Evolutionary conservation across 2,888 invertebrate species (phyloP).

Genomic region (Digitonthophagus gazella): DNA sequence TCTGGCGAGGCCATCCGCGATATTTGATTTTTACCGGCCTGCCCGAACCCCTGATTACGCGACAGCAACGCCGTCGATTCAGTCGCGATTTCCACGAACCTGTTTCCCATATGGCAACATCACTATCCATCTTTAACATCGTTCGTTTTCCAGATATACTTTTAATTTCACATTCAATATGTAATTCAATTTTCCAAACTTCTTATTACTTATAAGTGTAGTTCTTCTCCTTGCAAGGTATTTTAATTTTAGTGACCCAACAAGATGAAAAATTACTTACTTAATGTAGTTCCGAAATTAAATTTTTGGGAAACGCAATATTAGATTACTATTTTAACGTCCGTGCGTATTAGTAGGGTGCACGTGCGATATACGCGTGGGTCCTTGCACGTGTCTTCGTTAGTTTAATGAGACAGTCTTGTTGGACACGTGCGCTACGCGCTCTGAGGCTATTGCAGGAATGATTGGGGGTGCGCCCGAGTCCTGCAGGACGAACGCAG

Average conservation of each 20-base stretch:
- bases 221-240: background rate
- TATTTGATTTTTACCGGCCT: conserved; percentile 36
- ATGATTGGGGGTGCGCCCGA: conserved; percentile 24
- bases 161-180: background rate
- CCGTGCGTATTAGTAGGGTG: conserved; percentile 35
- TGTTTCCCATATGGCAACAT: background rate
- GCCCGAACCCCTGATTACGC: background rate
- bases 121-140: background rate
- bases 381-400: conserved; percentile 42
- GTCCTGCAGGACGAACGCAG: conserved; percentile 4
- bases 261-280: conserved; percentile 1
- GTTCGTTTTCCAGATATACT: too few relatives aligned
- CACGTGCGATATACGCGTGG: conserved; percentile 37
- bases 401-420: conserved; percentile 43
- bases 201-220: too few relatives aligned
- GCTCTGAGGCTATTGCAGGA: conserved; percentile 26
- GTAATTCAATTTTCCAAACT: background rate
- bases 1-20: conserved; percentile 40
- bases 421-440: conserved; percentile 38
- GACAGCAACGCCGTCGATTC: background rate
- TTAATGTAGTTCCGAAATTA: conserved; percentile 8
- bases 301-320: conserved; percentile 29
- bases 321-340: conserved; percentile 40
- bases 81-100: background rate
- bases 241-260: background rate